A percentile compares a stretch with the other conserved stretches of the same genome.
Conservation (phyloP, 2,888 invertebrate species). For the Julus scandinavius region DNA sequence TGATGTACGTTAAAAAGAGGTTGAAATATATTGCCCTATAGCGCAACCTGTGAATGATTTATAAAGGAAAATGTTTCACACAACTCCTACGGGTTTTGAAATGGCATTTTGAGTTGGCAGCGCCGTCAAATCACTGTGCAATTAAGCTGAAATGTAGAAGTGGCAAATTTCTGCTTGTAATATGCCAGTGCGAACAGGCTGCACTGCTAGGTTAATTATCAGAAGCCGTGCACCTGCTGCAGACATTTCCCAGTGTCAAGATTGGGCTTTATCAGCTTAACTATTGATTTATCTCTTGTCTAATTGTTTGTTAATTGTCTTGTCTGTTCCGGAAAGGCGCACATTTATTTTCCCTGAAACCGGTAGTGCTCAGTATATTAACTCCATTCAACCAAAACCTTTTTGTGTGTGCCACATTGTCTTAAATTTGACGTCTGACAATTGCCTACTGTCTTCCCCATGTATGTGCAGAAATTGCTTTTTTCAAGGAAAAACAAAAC, state of each 20-base stretch:
- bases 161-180: not conserved
- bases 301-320: slow-evolving; percentile 22
- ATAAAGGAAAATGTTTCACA: too few relatives aligned
- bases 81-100: not conserved
- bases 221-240: slow-evolving; percentile 12
- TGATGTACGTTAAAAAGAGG: too few relatives aligned
- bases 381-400: not conserved
- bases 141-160: not conserved
- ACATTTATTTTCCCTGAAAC: not conserved
- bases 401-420: not conserved
- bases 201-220: not conserved
- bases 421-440: slow-evolving; percentile 4
- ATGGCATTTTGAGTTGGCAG: not conserved
- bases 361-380: not conserved
- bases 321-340: slow-evolving; percentile 7
- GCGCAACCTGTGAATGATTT: too few relatives aligned
- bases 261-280: slow-evolving; percentile 4
- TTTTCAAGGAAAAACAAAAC: not conserved
- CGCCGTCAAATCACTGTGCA: not conserved
- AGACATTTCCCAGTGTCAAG: slow-evolving; percentile 3
- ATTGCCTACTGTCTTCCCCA: not conserved
- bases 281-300: slow-evolving; percentile 15
- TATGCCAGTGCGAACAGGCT: not conserved
- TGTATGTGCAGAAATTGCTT: not conserved
- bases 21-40: too few relatives aligned